phyloP scores from a whole-genome alignment of 2,888 invertebrate genomes.

The Andrena praecox region DNA sequence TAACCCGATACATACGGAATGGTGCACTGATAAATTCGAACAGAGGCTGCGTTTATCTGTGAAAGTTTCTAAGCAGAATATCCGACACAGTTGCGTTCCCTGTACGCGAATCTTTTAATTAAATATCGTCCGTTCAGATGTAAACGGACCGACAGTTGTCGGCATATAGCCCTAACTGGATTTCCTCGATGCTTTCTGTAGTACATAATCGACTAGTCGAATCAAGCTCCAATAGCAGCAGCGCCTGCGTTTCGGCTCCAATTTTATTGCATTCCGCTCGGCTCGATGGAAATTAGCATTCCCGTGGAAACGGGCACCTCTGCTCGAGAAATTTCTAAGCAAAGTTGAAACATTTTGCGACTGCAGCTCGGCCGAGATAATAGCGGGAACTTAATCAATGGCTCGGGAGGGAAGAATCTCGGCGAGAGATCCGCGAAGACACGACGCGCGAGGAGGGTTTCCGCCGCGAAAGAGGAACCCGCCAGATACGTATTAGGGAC shows the following conservation, averaged over 20 bases:
- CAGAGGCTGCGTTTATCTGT: background rate
- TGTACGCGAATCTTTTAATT: too few relatives aligned
- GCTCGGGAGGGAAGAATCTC: background rate
- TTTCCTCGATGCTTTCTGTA: too few relatives aligned
- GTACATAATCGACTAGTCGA: background rate
- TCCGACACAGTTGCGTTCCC: too few relatives aligned
- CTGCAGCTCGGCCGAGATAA: conserved; percentile 1
- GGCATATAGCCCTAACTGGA: too few relatives aligned
- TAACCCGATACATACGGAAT: background rate
- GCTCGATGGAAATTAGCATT: background rate
- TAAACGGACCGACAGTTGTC: too few relatives aligned
- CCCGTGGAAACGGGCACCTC: background rate
- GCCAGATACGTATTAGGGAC: too few relatives aligned
- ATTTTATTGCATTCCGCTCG: background rate
- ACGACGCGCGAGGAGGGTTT: too few relatives aligned
- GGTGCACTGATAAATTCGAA: background rate
- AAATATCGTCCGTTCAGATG: too few relatives aligned
- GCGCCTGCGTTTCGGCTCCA: background rate
- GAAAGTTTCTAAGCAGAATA: background rate
- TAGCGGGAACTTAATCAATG: conserved; percentile 18
- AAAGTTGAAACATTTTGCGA: conserved; percentile 14
- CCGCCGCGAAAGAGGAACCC: too few relatives aligned
- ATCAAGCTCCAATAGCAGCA: background rate
- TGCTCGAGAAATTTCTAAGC: background rate
- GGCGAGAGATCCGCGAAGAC: background rate